Conservation (phyloP, 2,113 vertebrate genomes). For the Varanus komodoensis region DNA sequence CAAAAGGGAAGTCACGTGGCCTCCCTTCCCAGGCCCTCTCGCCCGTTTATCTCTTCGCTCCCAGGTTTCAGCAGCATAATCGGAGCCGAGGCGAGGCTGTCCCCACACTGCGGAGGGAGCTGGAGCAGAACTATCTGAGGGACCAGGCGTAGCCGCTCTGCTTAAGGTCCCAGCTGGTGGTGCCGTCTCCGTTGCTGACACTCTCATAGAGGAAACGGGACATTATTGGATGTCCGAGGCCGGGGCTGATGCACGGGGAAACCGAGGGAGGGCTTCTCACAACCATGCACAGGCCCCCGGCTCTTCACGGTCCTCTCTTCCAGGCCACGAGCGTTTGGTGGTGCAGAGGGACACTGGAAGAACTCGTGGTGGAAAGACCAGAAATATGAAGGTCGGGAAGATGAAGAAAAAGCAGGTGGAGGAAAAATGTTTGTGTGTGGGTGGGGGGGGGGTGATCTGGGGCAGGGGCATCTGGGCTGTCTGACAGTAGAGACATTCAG, state of each 20-base stretch:
- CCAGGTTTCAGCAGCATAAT: slow-evolving; percentile 49
- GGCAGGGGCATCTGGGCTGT: no score
- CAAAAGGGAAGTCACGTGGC: slow-evolving; percentile 36
- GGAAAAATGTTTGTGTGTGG: no score
- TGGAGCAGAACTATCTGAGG: not conserved
- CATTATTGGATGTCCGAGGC: not conserved
- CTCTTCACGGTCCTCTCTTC: no score
- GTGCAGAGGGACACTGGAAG: not conserved
- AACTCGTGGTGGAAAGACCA: no score
- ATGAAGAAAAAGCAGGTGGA: no score
- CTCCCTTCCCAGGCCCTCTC: slow-evolving; percentile 42
- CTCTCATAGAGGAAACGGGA: not conserved
- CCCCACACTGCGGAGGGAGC: not conserved
- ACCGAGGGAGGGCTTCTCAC: no score
- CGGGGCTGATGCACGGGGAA: not conserved
- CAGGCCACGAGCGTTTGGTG: no score
- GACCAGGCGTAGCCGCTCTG: slow-evolving; percentile 49
- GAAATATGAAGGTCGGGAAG: no score
- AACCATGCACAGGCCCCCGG: no score
- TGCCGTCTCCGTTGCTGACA: not conserved
- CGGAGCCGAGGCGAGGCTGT: not conserved
- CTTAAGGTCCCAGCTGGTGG: slow-evolving; percentile 16
- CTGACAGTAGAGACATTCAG: no score
- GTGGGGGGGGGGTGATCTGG: no score
- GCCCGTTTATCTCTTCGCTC: slow-evolving; percentile 38